Base-by-base conservation (phyloP, 2,113 vertebrate genomes). In the Halcyon senegalensis region DNA sequence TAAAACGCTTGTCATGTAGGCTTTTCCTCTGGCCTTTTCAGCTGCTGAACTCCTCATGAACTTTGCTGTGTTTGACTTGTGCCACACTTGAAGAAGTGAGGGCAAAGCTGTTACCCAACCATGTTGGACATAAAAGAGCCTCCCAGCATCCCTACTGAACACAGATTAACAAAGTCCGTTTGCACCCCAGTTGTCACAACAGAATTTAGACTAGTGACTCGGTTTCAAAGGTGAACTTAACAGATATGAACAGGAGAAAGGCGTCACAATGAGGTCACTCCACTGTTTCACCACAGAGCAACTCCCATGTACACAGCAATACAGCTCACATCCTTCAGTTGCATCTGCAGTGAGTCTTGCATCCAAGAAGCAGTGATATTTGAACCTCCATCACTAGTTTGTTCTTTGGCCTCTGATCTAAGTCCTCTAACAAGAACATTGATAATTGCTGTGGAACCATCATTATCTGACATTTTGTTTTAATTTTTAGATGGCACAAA, bases 161-260 rank as follows among this genome's bases (percentile, higher is more conserved):
- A 59, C 60, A 74, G 72, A 73, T 80, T 63, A 93, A 94, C 55
- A 67, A 77, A 83, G 78, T 50, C 75, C 85, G 62, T 82, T 88
- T 90, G 75, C 72, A 66, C 35, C 69, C 67, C 50, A 60, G 80
- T 68, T 93, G 80, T 96, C 90, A 94, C 69, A 93, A 87, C 73
- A 89, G 41, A 87, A 76, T 51, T 92, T 9, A 94, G 66, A 68
- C 44, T 19, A n/a, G 58, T n/a, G 55, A 46, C 70, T 91, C 58
- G 77, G 63, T 91, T 92, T 82, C 94, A 92, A 83, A 96, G 92
- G 95, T 95, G 91, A 96, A 92, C 78, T 35, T 69, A 78, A 63
- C 55, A 94, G 74, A 84, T 87, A 93, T 0, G 11, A 84, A 88
- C 72, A 90, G 85, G 72, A 68, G 76, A 88, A 92, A 95, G 72